Evolutionary conservation across 2,113 vertebrate genomes (phyloP).

Genomic region (Neotragus pygmaeus): DNA sequence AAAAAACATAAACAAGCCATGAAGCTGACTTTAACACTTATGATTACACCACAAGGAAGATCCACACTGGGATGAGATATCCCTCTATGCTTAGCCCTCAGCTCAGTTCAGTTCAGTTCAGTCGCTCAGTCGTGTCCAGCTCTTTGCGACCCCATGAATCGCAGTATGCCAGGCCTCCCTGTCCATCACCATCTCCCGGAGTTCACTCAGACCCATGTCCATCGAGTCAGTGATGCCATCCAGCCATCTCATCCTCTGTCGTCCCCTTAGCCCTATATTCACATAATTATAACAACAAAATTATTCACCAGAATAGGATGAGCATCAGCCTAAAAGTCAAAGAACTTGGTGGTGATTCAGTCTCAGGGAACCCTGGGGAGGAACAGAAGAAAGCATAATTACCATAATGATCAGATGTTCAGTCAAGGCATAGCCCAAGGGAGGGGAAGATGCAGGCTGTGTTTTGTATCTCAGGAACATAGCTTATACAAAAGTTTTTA

Average conservation of each 20-base stretch:
- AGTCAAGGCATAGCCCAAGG: rapidly evolving
- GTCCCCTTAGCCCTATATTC: background rate
- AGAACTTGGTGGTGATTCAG: background rate
- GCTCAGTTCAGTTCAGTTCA: too few relatives aligned
- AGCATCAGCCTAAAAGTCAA: background rate
- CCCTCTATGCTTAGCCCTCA: background rate
- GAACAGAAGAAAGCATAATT: background rate
- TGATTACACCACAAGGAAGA: background rate
- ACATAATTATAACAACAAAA: background rate
- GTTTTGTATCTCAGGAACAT: background rate
- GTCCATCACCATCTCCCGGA: too few relatives aligned
- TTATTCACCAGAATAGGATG: background rate
- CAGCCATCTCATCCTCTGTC: too few relatives aligned
- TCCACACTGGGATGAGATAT: background rate
- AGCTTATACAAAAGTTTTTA: background rate
- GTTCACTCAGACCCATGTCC: too few relatives aligned
- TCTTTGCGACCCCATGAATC: too few relatives aligned
- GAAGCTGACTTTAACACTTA: background rate
- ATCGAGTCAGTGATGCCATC: too few relatives aligned
- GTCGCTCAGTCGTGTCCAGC: too few relatives aligned
- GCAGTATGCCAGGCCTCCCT: too few relatives aligned
- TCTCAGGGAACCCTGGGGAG: rapidly evolving
- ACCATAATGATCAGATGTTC: background rate
- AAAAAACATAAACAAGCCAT: background rate
- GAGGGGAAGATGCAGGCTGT: background rate